Evolutionary conservation across 2,888 invertebrate species (phyloP).

Genomic region (Ophion ventricosus): DNA sequence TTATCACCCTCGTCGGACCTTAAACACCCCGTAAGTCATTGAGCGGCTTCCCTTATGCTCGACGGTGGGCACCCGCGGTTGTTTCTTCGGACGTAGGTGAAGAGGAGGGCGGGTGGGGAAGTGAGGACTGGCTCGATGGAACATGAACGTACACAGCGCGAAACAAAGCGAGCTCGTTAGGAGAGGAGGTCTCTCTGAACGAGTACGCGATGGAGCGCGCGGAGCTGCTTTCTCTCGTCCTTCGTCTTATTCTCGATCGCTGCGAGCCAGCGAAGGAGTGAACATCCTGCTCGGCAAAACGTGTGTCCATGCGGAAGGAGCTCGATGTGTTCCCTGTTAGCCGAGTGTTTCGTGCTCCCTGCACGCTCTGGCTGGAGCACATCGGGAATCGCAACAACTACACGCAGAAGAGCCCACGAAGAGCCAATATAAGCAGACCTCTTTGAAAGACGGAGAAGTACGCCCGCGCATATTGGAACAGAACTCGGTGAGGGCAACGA

Average conservation of each 20-base stretch:
- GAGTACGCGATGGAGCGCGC: slow-evolving; percentile 70
- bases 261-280: slow-evolving; percentile 50
- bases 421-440: slow-evolving; percentile 54
- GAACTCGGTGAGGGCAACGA: slow-evolving; percentile 46
- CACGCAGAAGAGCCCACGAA: slow-evolving; percentile 40
- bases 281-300: slow-evolving; percentile 62
- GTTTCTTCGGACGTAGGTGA: slow-evolving; percentile 36
- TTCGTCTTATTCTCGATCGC: background rate
- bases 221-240: slow-evolving; percentile 53
- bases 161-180: slow-evolving; percentile 84
- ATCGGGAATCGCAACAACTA: slow-evolving; percentile 16
- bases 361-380: slow-evolving; percentile 25
- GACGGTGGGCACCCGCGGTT: slow-evolving; percentile 70
- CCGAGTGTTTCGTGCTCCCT: slow-evolving; percentile 42
- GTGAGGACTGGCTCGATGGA: slow-evolving; percentile 31
- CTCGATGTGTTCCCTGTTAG: slow-evolving; percentile 24
- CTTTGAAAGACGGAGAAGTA: slow-evolving; percentile 38
- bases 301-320: slow-evolving; percentile 47
- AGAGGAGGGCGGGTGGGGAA: slow-evolving; percentile 21
- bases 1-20: slow-evolving; percentile 19
- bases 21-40: slow-evolving; percentile 77
- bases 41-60: slow-evolving; percentile 68
- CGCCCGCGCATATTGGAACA: slow-evolving; percentile 20
- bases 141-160: slow-evolving; percentile 76
- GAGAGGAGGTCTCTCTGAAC: slow-evolving; percentile 79